Evolutionary conservation across 2,888 invertebrate species (phyloP), one percentile per base, ranked within the genome.

Genomic region (Platycheirus rosarum): DNA sequence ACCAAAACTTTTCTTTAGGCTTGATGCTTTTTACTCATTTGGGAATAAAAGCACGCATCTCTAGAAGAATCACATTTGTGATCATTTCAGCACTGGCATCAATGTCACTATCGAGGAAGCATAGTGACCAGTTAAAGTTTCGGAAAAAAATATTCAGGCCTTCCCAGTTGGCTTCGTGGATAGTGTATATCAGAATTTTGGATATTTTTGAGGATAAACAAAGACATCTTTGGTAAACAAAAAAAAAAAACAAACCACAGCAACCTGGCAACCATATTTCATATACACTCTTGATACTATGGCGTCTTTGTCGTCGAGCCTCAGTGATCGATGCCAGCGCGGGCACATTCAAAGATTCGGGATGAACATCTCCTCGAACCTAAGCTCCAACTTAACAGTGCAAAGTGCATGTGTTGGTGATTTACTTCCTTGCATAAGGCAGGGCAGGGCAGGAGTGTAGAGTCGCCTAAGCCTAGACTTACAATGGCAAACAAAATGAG

Each of bases 401-500:
- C 44, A n/a, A 48, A 23, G 20, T 53, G 46, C 23, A 55, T 44
- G 29, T 49, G 23, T 48, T 70, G 49, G 73, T 77, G 82, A 77
- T 82, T 82, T 82, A 82, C 77, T 77, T 32, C 57, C 66, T 62
- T 32, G 66, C n/a, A 55, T 48, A 8, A 32, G 63, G 53, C 62
- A 32, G 71, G 49, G 68, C 8, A 8, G 23, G 23, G 6, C 6
- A 4, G 3, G 6, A 70, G 65, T 63, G 70, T 53, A 55, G 8
- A 40, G 9, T 55, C 11, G 29, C 32, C 51, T 16, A 49, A 32
- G 35, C 35, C 55, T 26, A 37, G 42, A 29, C 60, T 60, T 42
- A 70, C 82, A 82, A 82, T 82, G 68, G 82, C 71, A 77, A 73
- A 82, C 76, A 53, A 77, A 82, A 77, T 82, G 82, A 82, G 82